Percentiles rank a stretch among this genome's conserved stretches.
phyloP scores from a whole-genome alignment of 1,140 invertebrate genomes.

The Pogonomyrmex californicus region DNA sequence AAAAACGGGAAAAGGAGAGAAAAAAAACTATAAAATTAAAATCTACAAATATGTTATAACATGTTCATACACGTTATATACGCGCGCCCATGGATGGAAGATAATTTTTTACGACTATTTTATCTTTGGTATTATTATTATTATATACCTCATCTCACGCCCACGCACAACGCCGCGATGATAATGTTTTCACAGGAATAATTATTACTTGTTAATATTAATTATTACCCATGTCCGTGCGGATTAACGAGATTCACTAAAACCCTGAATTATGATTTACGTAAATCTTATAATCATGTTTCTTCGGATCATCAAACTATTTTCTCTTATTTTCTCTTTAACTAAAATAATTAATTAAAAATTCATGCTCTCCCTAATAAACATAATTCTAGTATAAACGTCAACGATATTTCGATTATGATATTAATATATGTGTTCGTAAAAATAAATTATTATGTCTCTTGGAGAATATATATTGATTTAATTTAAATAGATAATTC shows the following conservation, averaged over 20 bases:
- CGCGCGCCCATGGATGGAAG: neutral
- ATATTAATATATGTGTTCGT: neutral
- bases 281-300: neutral
- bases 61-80: neutral
- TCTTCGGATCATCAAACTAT: neutral
- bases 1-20: neutral
- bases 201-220: slow-evolving; percentile 8
- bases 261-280: neutral
- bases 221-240: neutral
- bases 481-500: neutral
- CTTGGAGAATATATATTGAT: neutral
- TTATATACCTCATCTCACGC: neutral
- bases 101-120: slow-evolving; percentile 45
- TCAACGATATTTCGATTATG: neutral
- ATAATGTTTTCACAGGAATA: slow-evolving; percentile 1
- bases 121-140: slow-evolving; percentile 39
- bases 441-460: neutral
- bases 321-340: neutral
- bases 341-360: slow-evolving; percentile 24
- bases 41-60: slow-evolving; percentile 25
- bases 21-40: slow-evolving; percentile 28
- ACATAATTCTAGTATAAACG: neutral
- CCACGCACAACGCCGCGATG: neutral
- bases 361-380: neutral
- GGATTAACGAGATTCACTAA: slow-evolving; percentile 4